These are phyloP conservation scores for Calameuta filiformis DNA, from an alignment of 2,888 invertebrate species.

Conservation along the genomic window DNA sequence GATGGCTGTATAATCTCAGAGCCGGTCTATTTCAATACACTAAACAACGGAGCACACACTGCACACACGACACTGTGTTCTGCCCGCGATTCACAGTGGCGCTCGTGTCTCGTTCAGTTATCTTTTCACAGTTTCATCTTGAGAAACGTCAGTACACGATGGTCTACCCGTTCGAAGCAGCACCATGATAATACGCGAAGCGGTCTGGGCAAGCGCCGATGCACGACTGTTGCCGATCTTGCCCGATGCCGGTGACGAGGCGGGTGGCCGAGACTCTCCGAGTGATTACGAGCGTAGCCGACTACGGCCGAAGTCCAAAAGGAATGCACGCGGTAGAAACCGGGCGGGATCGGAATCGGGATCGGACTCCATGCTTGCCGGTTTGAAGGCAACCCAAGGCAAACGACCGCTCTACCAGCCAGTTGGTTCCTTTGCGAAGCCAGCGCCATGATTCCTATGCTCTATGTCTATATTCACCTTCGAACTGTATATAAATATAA, in stretches of 20 bases:
- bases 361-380: conserved; percentile 51
- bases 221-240: conserved; percentile 55
- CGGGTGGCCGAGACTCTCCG: conserved; percentile 27
- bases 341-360: conserved; percentile 62
- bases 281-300: neutral
- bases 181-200: conserved; percentile 12
- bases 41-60: conserved; percentile 8
- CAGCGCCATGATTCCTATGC: conserved; percentile 14
- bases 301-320: conserved; percentile 18
- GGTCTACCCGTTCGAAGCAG: neutral
- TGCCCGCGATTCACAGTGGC: neutral
- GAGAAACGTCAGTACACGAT: conserved; percentile 5
- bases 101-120: neutral
- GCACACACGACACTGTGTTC: conserved; percentile 7
- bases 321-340: conserved; percentile 64
- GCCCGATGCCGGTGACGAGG: conserved; percentile 36
- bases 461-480: neutral
- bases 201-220: conserved; percentile 49
- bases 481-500: neutral
- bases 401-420: conserved; percentile 58
- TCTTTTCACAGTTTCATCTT: conserved; percentile 5
- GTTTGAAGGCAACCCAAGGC: conserved; percentile 62
- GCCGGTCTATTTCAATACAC: neutral
- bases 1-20: neutral
- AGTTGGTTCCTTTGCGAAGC: conserved; percentile 43